These are phyloP conservation scores for Pachliopta kotzebuea DNA, from an alignment of 2,888 invertebrate genomes.

Conservation along the genomic window DNA sequence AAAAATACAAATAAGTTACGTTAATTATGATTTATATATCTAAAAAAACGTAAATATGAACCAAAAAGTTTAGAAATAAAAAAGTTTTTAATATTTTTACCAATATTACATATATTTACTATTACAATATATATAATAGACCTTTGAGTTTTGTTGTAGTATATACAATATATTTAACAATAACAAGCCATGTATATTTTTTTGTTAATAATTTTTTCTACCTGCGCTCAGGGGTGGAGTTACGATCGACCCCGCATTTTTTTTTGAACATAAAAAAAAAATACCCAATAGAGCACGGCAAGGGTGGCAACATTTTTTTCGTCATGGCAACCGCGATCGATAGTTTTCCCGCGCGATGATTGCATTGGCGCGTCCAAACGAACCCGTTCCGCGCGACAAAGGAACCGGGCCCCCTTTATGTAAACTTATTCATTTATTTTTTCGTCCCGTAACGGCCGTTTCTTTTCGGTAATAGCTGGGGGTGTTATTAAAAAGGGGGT, in stretches of 20 bases:
- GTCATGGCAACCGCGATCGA: constrained; percentile 55
- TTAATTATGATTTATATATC: too few relatives aligned
- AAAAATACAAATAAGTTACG: too few relatives aligned
- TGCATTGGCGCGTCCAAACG: constrained; percentile 53
- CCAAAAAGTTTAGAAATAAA: too few relatives aligned
- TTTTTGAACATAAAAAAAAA: constrained; percentile 56
- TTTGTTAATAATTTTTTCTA: constrained; percentile 51
- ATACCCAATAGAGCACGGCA: constrained; percentile 59
- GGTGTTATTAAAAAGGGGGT: constrained; percentile 55
- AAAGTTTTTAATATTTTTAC: too few relatives aligned
- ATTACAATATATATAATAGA: too few relatives aligned
- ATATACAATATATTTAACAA: neutral
- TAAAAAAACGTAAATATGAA: too few relatives aligned
- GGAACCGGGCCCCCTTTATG: constrained; percentile 59
- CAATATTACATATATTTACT: too few relatives aligned
- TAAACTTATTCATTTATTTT: constrained; percentile 74
- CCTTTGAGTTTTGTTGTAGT: neutral
- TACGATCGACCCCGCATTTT: constrained; percentile 63
- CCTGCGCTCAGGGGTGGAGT: constrained; percentile 67
- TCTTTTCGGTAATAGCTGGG: constrained; percentile 74
- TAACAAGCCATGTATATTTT: constrained; percentile 37
- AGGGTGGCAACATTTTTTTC: constrained; percentile 70
- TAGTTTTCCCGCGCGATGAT: constrained; percentile 65
- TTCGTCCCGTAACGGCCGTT: constrained; percentile 71
- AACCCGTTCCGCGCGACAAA: constrained; percentile 62